Evolutionary conservation across 2,888 invertebrate genomes (phyloP), one percentile per base, ranked within the genome.

Genomic region (Pseudolycoriella hygida): DNA sequence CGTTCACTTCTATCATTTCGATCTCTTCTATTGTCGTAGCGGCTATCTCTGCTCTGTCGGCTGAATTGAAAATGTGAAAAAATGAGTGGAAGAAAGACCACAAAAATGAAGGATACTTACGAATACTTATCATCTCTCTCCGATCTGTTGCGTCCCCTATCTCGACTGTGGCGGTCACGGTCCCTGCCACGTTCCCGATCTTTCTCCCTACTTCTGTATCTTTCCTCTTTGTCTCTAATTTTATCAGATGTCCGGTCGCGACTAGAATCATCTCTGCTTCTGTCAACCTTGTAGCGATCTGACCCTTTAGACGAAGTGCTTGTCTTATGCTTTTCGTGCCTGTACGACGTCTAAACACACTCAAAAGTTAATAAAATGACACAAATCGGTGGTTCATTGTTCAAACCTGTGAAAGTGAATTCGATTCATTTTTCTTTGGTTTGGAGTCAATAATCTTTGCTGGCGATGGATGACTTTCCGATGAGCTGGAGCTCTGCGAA

Each of bases 111-210:
- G 4, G 3, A 5, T 3, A 39, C 17, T 39, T 39, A 39, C 39
- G 17, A 10, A 30, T 18, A 30, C 25, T 30, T 39, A 2, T 31
- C 10, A 44, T 17, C 20, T n/a, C 19, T 39, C 2, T 20, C 44
- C 14, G 38, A 14, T 1, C 34, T 30, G 10, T 12, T 15, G 17
- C 32, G 19, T 15, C 40, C 11, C 11, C 19, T 40, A 45, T 53
- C 50, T 62, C 49, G 49, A 40, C n/a, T n/a, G n/a, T 54, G 50
- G 18, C 49, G 49, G 19, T 30, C 30, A 30, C 34, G 34, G 11
- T 34, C 15, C 11, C 34, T 34, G 15, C 11, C 34, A 34, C 34
- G 34, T 34, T 34, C 34, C 8, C 34, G 34, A 14, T 34, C 34
- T 8, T 12, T 4, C 4, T 25, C 25, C 25, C 25, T 25, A 8